These are phyloP conservation scores for Pseudorectes ferrugineus DNA, from an alignment of 2,113 vertebrate genomes.

Conservation along the genomic window DNA sequence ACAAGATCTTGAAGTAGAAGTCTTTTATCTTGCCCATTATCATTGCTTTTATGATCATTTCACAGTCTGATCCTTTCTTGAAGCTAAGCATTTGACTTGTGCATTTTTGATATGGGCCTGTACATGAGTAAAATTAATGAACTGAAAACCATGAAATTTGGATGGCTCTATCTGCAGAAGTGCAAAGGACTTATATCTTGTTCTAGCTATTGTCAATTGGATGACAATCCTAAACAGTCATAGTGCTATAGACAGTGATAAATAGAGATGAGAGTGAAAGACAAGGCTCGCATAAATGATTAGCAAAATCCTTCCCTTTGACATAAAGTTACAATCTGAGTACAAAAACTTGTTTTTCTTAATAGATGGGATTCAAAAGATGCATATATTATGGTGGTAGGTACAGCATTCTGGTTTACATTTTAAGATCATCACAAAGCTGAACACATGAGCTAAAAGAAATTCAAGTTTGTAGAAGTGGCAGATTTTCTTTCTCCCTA, in stretches of 20 bases:
- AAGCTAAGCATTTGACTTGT: not conserved
- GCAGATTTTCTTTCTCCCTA: not conserved
- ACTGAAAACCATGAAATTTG: not conserved
- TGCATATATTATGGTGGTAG: not conserved
- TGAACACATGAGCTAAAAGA: not conserved
- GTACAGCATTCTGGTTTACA: not conserved
- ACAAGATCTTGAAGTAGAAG: not conserved
- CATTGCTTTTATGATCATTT: not conserved
- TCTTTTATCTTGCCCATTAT: not conserved
- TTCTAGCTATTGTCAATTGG: not conserved
- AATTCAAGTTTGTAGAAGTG: not conserved
- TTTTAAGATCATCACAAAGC: not conserved
- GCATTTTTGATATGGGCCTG: not conserved
- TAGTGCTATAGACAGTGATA: not conserved
- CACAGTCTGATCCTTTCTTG: not conserved
- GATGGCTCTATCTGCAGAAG: not conserved
- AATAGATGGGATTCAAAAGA: not conserved
- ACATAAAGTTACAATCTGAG: not conserved
- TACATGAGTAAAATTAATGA: not conserved
- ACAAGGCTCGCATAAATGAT: not conserved
- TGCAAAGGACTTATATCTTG: not conserved
- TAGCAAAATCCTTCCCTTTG: not conserved
- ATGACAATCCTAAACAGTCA: not conserved
- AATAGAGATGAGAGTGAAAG: not conserved
- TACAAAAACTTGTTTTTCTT: not conserved